phyloP scores from a whole-genome alignment of 2,797 vertebrate genomes.

The Babyrousa celebensis region DNA sequence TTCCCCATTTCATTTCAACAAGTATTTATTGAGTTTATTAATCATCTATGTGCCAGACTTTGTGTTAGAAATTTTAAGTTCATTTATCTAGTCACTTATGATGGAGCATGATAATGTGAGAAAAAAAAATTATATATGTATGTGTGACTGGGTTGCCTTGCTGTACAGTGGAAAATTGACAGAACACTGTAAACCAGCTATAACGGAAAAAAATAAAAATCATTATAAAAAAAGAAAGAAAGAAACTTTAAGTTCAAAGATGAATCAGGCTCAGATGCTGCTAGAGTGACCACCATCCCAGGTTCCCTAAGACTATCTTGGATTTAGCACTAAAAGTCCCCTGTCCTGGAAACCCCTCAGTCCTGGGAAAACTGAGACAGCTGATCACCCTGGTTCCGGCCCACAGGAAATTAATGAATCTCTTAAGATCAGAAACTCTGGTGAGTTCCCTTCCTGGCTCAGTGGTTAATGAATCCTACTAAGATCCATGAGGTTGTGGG shows the following conservation, averaged over 20 bases:
- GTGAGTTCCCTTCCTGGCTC: not conserved
- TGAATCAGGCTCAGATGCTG: not conserved
- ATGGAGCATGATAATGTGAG: too few species aligned
- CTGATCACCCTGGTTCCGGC: too few species aligned
- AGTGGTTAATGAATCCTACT: not conserved
- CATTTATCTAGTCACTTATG: too few species aligned
- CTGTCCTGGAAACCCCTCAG: not conserved
- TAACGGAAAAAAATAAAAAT: too few species aligned
- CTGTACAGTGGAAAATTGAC: too few species aligned
- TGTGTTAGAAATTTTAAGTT: not conserved
- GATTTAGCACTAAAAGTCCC: not conserved
- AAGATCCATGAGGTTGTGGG: too few species aligned
- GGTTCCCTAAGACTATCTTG: not conserved
- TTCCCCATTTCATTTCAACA: not conserved
- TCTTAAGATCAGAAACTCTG: constrained; percentile 20
- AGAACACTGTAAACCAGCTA: too few species aligned
- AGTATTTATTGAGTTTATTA: not conserved
- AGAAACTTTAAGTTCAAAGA: not conserved
- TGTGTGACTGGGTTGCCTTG: too few species aligned
- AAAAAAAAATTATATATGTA: too few species aligned
- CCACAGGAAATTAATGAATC: not conserved
- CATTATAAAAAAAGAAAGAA: too few species aligned
- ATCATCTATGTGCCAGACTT: not conserved
- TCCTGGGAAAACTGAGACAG: not conserved
- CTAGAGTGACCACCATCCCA: not conserved